These are phyloP conservation scores for Apodemus speciosus DNA, from an alignment of 2,113 vertebrate species.

Conservation along the genomic window DNA sequence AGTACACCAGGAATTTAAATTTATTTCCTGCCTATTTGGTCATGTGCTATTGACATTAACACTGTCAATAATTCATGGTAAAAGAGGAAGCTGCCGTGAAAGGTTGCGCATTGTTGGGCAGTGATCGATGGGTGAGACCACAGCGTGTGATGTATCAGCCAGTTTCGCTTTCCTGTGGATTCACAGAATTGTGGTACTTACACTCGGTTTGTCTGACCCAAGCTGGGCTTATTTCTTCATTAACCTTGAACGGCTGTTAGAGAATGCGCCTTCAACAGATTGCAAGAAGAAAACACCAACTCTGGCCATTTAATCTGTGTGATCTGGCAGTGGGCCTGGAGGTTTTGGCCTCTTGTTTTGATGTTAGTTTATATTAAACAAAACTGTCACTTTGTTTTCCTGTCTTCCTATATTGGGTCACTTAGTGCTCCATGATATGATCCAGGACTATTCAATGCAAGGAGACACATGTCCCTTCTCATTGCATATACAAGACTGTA, in stretches of 20 bases:
- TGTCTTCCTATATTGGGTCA: constrained; percentile 84
- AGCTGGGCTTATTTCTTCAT: constrained; percentile 31
- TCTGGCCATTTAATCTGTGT: constrained; percentile 44
- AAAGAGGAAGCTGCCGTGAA: constrained; percentile 62
- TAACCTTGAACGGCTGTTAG: constrained; percentile 32
- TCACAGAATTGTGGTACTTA: constrained; percentile 62
- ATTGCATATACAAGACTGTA: constrained; percentile 84
- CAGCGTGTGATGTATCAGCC: constrained; percentile 59
- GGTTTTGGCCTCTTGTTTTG: constrained; percentile 45
- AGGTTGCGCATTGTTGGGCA: constrained; percentile 57
- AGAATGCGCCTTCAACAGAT: constrained; percentile 20
- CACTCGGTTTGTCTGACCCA: constrained; percentile 72
- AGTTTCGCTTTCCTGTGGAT: constrained; percentile 62
- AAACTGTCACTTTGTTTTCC: constrained; percentile 83
- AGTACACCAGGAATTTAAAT: constrained; percentile 63
- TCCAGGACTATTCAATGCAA: constrained; percentile 85
- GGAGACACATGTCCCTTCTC: constrained; percentile 90
- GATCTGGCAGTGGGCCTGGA: constrained; percentile 28
- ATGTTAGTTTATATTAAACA: constrained; percentile 66
- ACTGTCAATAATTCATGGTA: constrained; percentile 75
- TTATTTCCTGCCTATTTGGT: constrained; percentile 64
- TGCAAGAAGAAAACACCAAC: constrained; percentile 53
- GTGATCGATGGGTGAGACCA: constrained; percentile 61
- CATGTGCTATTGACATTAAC: constrained; percentile 68
- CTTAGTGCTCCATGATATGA: constrained; percentile 83